Conservation (phyloP, 2,113 vertebrate species). For the Chlorodrepanis virens region DNA sequence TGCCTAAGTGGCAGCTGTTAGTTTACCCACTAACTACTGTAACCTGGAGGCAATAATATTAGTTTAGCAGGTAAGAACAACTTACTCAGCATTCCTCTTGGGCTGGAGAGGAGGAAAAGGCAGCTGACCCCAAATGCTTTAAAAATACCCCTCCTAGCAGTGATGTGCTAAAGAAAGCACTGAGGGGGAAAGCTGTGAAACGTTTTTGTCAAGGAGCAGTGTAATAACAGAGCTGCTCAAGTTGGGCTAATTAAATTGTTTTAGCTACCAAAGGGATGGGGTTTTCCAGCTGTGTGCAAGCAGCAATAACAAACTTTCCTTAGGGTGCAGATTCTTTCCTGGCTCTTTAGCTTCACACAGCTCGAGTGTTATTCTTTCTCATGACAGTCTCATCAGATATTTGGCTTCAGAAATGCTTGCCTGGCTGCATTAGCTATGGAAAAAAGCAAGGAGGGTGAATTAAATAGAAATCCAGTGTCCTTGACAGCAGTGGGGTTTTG, state of each 20-base stretch:
- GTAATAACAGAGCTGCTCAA: background rate
- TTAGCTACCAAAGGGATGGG: slow-evolving; percentile 18
- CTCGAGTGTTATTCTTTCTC: slow-evolving; percentile 12
- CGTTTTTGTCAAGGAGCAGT: background rate
- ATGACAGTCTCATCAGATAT: background rate
- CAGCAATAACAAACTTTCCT: slow-evolving; percentile 34
- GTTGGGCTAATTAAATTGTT: slow-evolving; percentile 52
- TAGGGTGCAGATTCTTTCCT: slow-evolving; percentile 20
- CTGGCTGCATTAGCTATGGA: background rate
- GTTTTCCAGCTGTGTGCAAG: slow-evolving; percentile 29
- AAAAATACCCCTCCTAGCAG: background rate
- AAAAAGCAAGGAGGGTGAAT: background rate
- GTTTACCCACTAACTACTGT: background rate
- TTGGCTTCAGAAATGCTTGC: slow-evolving; percentile 31
- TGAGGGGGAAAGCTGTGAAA: background rate
- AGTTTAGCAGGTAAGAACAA: background rate
- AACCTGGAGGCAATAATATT: background rate
- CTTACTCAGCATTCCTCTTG: slow-evolving; percentile 41
- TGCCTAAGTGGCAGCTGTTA: background rate
- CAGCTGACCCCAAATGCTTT: background rate
- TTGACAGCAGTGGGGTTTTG: background rate
- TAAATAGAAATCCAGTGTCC: background rate
- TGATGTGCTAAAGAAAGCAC: slow-evolving; percentile 21
- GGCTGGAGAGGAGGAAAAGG: background rate
- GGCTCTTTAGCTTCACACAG: background rate